Evolutionary conservation across 2,797 vertebrate genomes (phyloP), one percentile per base, ranked within the genome.

Genomic region (Lerista edwardsae): DNA sequence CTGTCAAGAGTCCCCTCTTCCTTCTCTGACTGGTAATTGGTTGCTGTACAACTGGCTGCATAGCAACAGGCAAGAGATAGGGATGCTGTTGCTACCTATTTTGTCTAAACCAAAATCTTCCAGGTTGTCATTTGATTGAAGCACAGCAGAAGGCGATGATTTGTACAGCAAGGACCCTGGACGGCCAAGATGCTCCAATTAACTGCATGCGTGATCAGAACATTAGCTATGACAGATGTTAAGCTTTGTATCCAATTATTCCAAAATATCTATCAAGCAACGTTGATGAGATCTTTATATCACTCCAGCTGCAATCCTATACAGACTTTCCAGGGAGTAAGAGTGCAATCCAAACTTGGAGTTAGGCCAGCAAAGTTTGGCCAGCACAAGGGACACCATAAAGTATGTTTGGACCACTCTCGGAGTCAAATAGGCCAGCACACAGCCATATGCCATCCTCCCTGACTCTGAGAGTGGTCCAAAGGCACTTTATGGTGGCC

Each of bases 1-100:
- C 83, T 81, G 59, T 80, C 74, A 78, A 61, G 29, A 27, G 34
- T 59, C 19, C 79, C 34, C 73, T 57, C 6, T 65, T 8, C 36
- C 39, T 77, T 57, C 6, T 25, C 55, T 44, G 41, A 9, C 44
- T 77, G 14, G 29, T 79, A 83, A 86, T 86, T 72, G 80, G 57
- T n/a, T 84, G 36, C 82, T 29, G 10, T 76, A 47, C 8, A 8
- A 17, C 19, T 39, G 57, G n/a, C 75, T 84, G 79, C 86, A 81
- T 73, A 87, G 82, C 73, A 84, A 76, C 36, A 77, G n/a, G 29
- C 74, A 71, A 31, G 39, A 84, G 44, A 64, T 11, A 76, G 57
- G 23, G 36, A 84, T 10, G 31, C 75, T 44, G 59, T 65, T 62
- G 29, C 67, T 62, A 23, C 73, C 55, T 17, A 44, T 81, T 71